These are phyloP conservation scores for Drosophila sechellia DNA, from an alignment of 1,140 invertebrate genomes.

Conservation along the genomic window DNA sequence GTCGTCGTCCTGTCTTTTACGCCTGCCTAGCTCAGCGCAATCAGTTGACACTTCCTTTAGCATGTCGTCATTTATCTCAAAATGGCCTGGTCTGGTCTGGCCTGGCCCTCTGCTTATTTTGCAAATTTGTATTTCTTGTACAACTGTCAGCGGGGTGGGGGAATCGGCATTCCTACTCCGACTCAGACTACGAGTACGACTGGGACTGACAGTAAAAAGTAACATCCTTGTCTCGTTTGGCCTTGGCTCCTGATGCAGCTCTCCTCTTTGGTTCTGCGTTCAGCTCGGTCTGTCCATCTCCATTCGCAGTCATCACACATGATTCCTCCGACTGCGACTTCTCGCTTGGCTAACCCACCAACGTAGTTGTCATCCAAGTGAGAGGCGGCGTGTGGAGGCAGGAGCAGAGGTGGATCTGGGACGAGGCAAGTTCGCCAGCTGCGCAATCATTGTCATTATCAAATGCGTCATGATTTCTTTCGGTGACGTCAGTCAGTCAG, in stretches of 20 bases:
- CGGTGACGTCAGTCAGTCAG: conserved; percentile 44
- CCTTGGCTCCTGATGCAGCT: conserved; percentile 5
- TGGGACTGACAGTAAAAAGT: conserved; percentile 62
- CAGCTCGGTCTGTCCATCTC: conserved; percentile 39
- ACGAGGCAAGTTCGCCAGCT: conserved; percentile 23
- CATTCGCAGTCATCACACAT: conserved; percentile 63
- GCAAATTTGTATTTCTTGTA: conserved; percentile 83
- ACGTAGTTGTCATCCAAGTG: conserved; percentile 67
- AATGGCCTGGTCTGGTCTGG: conserved; percentile 37
- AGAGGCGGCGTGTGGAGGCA: conserved; percentile 20
- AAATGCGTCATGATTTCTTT: conserved; percentile 77
- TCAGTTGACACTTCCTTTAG: conserved; percentile 82
- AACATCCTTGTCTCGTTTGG: conserved; percentile 62
- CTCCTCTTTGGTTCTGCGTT: neutral
- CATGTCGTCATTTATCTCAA: conserved; percentile 79
- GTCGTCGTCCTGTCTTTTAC: conserved; percentile 64
- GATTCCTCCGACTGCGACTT: conserved; percentile 31
- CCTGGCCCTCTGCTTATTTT: conserved; percentile 71
- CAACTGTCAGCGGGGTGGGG: conserved; percentile 61
- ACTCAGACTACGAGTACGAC: conserved; percentile 1
- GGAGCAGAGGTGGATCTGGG: neutral
- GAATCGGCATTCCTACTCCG: neutral
- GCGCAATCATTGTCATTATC: conserved; percentile 79
- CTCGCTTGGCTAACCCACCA: conserved; percentile 51
- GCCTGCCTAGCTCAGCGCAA: conserved; percentile 81